A percentile compares a stretch with the other conserved stretches of the same genome.
phyloP scores from a whole-genome alignment of 2,797 vertebrate genomes.

The Heliangelus exortis region DNA sequence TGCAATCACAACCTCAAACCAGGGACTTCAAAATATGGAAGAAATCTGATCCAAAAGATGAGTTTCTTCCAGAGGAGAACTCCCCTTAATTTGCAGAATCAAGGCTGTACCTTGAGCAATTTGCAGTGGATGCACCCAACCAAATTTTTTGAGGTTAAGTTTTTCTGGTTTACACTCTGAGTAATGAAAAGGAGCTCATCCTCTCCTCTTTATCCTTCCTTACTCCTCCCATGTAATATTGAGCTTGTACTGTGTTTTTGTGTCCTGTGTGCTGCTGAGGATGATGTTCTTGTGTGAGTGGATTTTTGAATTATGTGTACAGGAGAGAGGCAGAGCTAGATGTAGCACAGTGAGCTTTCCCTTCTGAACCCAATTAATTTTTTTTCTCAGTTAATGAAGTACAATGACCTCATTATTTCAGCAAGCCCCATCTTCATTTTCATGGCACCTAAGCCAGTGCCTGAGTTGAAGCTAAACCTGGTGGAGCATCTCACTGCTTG shows the following conservation, averaged over 20 bases:
- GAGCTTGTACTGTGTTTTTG: neutral
- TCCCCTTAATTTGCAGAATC: neutral
- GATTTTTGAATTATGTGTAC: neutral
- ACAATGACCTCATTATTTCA: neutral
- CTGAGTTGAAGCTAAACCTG: neutral
- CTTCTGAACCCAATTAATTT: neutral
- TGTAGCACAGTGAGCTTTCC: neutral
- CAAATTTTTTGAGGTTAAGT: neutral
- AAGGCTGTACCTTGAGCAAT: fast-evolving
- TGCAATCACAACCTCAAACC: fast-evolving
- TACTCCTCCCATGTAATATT: fast-evolving
- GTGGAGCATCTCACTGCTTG: neutral
- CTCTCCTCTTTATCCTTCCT: neutral
- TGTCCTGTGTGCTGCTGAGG: neutral
- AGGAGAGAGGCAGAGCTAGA: neutral
- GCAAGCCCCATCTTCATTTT: neutral
- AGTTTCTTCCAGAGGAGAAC: neutral
- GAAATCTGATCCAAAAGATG: neutral
- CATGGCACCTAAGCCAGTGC: neutral
- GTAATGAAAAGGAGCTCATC: neutral
- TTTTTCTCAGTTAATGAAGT: neutral
- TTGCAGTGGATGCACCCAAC: neutral
- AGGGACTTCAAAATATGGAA: fast-evolving
- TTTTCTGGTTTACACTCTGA: neutral
- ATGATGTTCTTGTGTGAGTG: neutral